Base-by-base conservation (phyloP, 2,797 vertebrate genomes). In the Geotrypetes seraphini region DNA sequence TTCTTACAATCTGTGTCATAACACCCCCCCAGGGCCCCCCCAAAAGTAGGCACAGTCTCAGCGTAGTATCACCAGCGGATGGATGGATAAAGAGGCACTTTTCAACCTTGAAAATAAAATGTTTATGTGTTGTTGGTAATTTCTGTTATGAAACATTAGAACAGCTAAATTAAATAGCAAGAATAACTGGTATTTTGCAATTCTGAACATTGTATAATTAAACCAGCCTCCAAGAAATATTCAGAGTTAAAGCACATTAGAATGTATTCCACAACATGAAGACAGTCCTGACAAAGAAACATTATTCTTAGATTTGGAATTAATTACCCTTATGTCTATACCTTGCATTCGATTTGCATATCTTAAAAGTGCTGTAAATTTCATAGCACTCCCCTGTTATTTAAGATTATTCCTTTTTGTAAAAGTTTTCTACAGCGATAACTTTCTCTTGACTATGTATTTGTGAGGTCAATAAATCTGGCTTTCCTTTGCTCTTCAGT, bases 291-390 rank as follows among this genome's bases (percentile, higher is more conserved):
- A 94, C 90, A 95, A 89, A 83, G 76, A 88, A 89, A 91, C 90
- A 93, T 90, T 93, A 92, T 92, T 89, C 88, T 87, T 80, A 78
- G 78, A 85, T 84, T 85, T 82, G 81, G 78, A 84, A 85, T 84
- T 92, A 95, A 94, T 96, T 93, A 94, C 88, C 86, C 87, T 81
- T 86, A 89, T 78, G 84, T 90, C 89, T 83, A 87, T 87, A 87
- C 83, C 79, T 82, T 83, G 89, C 90, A 90, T 92, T 80, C 73
- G 79, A 94, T 96, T 93, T 96, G 85, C 90, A 96, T 96, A 94
- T 90, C 83, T 90, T 89, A 87, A 83, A 80, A 75, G 73, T 84
- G 78, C 66, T 79, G 89, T 91, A 91, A 90, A 91, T 91, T 92
- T 78, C 70, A 43, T 69, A 70, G 60, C 66, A 44, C 70, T 79